Evolutionary conservation across 2,797 vertebrate genomes (phyloP), one percentile per base, ranked within the genome.

Genomic region (Acipenser transmontanus): DNA sequence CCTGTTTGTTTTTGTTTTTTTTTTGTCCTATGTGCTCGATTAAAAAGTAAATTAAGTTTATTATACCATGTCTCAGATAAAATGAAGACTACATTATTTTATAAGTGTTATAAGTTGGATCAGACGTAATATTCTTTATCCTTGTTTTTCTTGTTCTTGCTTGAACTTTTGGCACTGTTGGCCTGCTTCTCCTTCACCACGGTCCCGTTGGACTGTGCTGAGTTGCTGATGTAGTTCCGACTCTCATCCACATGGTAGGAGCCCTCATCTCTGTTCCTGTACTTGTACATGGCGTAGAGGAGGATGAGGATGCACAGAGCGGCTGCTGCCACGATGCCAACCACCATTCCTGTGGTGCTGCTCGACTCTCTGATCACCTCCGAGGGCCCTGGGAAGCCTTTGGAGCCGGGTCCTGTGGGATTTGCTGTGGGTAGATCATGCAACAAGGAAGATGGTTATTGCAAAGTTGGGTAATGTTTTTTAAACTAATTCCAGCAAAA

Each of bases 81-180:
- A 93, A 92, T 91, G 89, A 92, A 90, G 91, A 91, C 87, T 91
- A 90, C 62, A 70, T 88, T 89, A 85, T 90, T 91, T 76, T 93
- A 94, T 92, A 93, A 89, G 91, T 80, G 91, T 93, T 88, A 89
- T 76, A 77, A 78, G 88, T 82, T 81, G 76, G 80, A 90, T 99
- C 96, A 99, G 92, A 99, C 97, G 72, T 99, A 99, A 87, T 99
- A 99, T 87, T 99, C 97, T 86, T 98, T 99, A 91, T 99, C 97
- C 92, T 99, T 99, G 91, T 98, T 98, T 88, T 98, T 99, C 92
- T 99, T 99, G 86, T 94, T 97, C 89, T 99, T 99, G 89, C 82
- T 91, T 85, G 95, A 95, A 88, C 94, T 95, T 88, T 99, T 99
- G 80, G 94, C 89, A 76, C 95, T 94, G 83, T 92, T 93, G 81